Evolutionary conservation across 1,140 invertebrate genomes (phyloP), one percentile per base, ranked within the genome.

Genomic region (Calliphora vicina): DNA sequence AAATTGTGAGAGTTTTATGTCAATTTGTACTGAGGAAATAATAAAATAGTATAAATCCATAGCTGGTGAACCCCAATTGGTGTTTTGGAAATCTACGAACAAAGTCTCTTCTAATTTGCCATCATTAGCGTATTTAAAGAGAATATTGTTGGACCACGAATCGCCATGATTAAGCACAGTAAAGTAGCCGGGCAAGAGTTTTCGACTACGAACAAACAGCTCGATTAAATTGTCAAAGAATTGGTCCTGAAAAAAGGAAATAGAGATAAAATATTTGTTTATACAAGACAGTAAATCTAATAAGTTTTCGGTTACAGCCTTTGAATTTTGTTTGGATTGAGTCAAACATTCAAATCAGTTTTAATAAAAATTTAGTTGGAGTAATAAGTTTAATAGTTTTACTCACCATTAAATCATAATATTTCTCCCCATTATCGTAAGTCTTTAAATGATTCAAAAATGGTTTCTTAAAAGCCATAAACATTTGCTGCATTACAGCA

Each of bases 111-210:
- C 27, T 8, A 87, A 17, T 83, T 92, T 91, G 1, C 88, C 90
- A 9, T 87, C 84, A 0, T 85, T 35, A 61, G 85, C 85, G 20
- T 89, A 85, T 73, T 90, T 88, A 73, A 94, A 94, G 26, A 95
- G 86, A 86, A 94, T 91, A 84, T 95, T 95, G 84, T 94, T 94
- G 0, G 92, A 88, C 94, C 94, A 94, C 13, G 91, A 91, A 86
- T 95, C 94, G 4, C 94, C 94, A 81, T 94, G 94, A 84, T 92
- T 93, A 2, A 95, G 87, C 0, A 93, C 93, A 84, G 92, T 91
- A 57, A 94, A 93, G 57, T 92, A 91, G 8, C 91, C 88, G 0
- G 90, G 85, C 25, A 92, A 76, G 1, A 15, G 25, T 8, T 84
- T 76, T 13, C 80, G 78, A 1, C 83, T 23, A 5, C 61, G 10